Evolutionary conservation across 2,797 vertebrate genomes (phyloP).

Genomic region (Sebastes nivosus): DNA sequence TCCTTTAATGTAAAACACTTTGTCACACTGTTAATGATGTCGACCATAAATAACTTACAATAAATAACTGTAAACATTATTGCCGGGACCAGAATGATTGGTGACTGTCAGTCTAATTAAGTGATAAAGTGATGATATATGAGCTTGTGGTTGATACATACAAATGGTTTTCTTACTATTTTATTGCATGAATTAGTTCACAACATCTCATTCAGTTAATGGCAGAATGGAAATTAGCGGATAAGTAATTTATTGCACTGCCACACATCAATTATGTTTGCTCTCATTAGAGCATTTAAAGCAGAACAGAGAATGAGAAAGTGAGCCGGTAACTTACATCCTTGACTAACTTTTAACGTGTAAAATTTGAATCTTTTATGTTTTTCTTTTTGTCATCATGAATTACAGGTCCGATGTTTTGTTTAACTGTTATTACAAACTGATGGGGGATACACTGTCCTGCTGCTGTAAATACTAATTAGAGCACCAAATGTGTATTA

Average conservation of each 20-base stretch:
- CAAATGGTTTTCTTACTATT: slow-evolving; percentile 11
- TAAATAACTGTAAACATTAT: neutral
- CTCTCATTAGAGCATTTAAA: neutral
- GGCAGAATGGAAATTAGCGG: slow-evolving; percentile 3
- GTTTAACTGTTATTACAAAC: neutral
- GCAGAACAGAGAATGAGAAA: neutral
- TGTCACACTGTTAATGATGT: neutral
- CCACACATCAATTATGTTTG: neutral
- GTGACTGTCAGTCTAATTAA: slow-evolving; percentile 12
- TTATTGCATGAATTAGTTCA: slow-evolving; percentile 1
- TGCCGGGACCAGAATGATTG: neutral
- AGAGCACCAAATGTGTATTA: neutral
- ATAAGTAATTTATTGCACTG: slow-evolving; percentile 1
- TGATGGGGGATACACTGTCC: neutral
- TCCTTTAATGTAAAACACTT: neutral
- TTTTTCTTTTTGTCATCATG: neutral
- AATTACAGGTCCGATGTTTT: neutral
- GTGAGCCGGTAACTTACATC: neutral
- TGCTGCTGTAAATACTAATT: neutral
- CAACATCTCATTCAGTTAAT: slow-evolving; percentile 5
- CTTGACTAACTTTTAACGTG: neutral
- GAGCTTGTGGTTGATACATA: slow-evolving; percentile 1
- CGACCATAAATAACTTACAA: neutral
- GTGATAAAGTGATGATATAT: slow-evolving; percentile 3
- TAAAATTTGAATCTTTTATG: neutral